These are phyloP conservation scores for Desmodus rotundus DNA, from an alignment of 2,113 vertebrate genomes.

Conservation along the genomic window DNA sequence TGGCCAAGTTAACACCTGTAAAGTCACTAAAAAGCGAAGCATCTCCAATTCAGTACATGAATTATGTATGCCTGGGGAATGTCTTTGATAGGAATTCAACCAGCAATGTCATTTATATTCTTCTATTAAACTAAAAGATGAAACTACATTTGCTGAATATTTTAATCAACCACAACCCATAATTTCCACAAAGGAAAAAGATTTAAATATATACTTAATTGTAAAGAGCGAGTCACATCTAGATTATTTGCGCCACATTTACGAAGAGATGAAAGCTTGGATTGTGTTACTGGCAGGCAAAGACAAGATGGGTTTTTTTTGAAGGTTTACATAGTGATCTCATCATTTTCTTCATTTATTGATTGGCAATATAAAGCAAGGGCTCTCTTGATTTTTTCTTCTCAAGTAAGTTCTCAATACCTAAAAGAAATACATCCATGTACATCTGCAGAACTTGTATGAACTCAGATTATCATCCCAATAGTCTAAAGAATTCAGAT, in stretches of 20 bases:
- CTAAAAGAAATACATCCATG: not conserved
- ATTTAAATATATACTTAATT: conserved; percentile 30
- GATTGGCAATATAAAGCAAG: not conserved
- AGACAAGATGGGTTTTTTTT: not conserved
- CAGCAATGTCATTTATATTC: conserved; percentile 19
- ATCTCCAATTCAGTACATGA: conserved; percentile 34
- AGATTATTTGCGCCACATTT: not conserved
- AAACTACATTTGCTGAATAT: not conserved
- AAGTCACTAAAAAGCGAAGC: conserved; percentile 30
- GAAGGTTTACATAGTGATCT: not conserved
- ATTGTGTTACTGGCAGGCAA: not conserved
- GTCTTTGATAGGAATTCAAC: conserved; percentile 20
- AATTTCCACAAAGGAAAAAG: conserved; percentile 21
- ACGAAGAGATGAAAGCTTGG: not conserved
- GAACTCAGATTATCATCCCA: conserved; percentile 1
- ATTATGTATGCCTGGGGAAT: conserved; percentile 8
- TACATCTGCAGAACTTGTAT: not conserved
- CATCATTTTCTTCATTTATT: not conserved
- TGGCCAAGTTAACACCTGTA: conserved; percentile 32
- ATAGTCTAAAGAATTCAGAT: not conserved
- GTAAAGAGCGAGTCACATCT: not conserved
- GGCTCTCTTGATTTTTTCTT: conserved; percentile 16
- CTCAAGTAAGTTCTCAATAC: not conserved
- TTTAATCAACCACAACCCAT: conserved; percentile 38
- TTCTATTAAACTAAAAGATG: conserved; percentile 37